These are phyloP conservation scores for Trachythela sp. DNA, from an alignment of 64 coral and sea anemone genomes.

Conservation along the genomic window DNA sequence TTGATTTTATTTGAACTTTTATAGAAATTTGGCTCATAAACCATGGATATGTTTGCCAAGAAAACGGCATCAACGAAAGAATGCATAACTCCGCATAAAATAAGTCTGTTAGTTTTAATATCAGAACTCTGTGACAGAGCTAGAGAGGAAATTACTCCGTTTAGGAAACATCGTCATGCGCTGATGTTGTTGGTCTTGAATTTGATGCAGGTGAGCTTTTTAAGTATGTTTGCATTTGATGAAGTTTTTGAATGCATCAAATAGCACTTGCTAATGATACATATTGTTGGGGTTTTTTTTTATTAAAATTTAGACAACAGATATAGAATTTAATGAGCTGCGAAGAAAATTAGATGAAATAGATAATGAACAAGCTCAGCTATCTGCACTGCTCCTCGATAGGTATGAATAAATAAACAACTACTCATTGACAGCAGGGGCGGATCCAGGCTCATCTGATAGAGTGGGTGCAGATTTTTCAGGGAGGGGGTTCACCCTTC, in stretches of 20 bases:
- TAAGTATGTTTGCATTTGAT: background rate
- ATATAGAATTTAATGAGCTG: conserved; percentile 47
- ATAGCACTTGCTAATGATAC: background rate
- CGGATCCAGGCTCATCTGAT: too few species aligned
- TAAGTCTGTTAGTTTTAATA: conserved; percentile 69
- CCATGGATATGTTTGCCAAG: background rate
- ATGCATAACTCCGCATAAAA: conserved; percentile 80
- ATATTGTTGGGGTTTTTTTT: background rate
- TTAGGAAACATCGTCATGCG: background rate
- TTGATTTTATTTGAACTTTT: background rate
- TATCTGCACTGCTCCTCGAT: background rate
- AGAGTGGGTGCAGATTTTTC: too few species aligned
- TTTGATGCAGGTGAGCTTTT: background rate
- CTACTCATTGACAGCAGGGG: too few species aligned
- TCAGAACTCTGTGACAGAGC: conserved; percentile 45
- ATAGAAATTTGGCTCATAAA: background rate
- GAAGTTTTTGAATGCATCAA: background rate
- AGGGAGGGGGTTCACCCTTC: too few species aligned
- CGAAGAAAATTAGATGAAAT: conserved; percentile 2
- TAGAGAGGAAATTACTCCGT: background rate
- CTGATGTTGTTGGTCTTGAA: background rate
- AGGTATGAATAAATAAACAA: background rate
- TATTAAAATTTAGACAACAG: conserved; percentile 56
- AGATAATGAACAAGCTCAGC: background rate
- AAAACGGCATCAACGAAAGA: conserved; percentile 24